Conservation (phyloP, 2,888 invertebrate genomes). For the Tupiocoris notatus region DNA sequence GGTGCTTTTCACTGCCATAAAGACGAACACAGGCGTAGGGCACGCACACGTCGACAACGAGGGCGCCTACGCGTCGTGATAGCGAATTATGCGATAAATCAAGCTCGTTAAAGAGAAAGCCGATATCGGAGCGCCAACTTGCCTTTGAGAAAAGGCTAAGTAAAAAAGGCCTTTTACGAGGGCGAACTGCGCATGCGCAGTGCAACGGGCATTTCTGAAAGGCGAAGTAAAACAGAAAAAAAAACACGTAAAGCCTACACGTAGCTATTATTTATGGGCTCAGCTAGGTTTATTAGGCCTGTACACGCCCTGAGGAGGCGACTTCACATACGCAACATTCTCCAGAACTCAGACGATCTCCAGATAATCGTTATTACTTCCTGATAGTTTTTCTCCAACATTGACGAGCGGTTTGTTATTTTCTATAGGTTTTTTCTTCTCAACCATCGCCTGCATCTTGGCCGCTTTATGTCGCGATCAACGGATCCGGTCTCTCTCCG, state of each 20-base stretch:
- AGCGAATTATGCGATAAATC: neutral
- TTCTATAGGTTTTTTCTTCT: neutral
- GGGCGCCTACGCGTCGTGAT: neutral
- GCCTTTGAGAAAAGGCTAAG: neutral
- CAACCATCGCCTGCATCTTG: neutral
- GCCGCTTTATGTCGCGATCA: neutral
- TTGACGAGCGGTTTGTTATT: neutral
- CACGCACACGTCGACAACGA: neutral
- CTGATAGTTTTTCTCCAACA: neutral
- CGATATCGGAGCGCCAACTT: neutral
- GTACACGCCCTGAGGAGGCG: neutral
- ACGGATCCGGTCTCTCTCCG: too few relatives aligned
- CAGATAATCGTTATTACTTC: neutral
- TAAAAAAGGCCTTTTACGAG: neutral
- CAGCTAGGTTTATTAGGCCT: neutral
- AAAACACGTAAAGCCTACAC: neutral
- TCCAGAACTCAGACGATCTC: neutral
- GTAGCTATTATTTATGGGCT: neutral
- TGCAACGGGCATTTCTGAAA: neutral
- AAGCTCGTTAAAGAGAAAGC: neutral
- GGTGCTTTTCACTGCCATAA: too few relatives aligned
- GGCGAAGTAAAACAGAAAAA: neutral
- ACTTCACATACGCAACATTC: neutral
- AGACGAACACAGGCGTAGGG: too few relatives aligned
- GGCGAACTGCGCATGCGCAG: neutral